These are phyloP conservation scores for Ormyrus nitidulus DNA, from an alignment of 2,888 invertebrate species.

Conservation along the genomic window DNA sequence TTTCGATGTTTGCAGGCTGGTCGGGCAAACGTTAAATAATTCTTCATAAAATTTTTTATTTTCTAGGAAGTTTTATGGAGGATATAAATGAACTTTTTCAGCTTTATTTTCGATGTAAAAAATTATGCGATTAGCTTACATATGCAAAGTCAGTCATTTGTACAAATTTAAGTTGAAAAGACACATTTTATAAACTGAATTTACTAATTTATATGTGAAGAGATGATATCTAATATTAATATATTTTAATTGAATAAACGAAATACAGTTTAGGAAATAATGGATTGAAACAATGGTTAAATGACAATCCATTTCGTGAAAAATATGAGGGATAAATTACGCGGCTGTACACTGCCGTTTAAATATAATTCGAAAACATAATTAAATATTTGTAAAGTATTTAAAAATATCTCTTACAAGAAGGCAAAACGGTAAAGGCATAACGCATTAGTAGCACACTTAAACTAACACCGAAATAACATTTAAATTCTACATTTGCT, in stretches of 20 bases:
- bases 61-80: conserved; percentile 16
- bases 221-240: conserved; percentile 49
- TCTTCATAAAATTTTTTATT: conserved; percentile 13
- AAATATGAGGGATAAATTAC: conserved; percentile 27
- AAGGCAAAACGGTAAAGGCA: conserved; percentile 3
- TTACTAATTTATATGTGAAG: conserved; percentile 60
- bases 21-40: conserved; percentile 15
- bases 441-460: neutral
- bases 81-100: neutral
- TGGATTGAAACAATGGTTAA: conserved; percentile 34
- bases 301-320: conserved; percentile 36
- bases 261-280: conserved; percentile 18
- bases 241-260: conserved; percentile 50
- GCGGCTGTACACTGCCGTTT: conserved; percentile 21
- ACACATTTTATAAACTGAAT: conserved; percentile 64
- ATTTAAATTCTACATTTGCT: conserved; percentile 10
- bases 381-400: too few relatives aligned
- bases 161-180: conserved; percentile 68
- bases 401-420: neutral
- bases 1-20: conserved; percentile 23
- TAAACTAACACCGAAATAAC: conserved; percentile 22
- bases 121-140: conserved; percentile 59
- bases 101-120: conserved; percentile 16
- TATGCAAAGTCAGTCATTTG: conserved; percentile 66
- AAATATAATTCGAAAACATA: too few relatives aligned